Base-by-base conservation (phyloP, 2,888 invertebrate species). In the Xestoiulus laeticollis region DNA sequence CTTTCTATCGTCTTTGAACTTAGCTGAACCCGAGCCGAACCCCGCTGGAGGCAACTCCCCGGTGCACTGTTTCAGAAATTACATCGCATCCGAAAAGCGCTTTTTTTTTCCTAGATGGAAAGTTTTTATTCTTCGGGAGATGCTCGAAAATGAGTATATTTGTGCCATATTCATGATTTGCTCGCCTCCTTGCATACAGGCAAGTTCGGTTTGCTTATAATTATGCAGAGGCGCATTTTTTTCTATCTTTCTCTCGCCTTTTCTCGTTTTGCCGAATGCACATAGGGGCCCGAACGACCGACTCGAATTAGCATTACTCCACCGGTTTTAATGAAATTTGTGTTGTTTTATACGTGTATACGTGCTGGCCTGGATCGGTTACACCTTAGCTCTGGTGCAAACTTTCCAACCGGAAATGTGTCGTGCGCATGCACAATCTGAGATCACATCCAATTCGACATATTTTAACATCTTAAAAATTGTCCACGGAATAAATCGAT, bases 1-100 rank as follows among this genome's bases (percentile, higher is more conserved):
- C 68, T 68, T 68, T 68, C 68, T 68, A 68, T 68, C 68, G 68
- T 68, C 68, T 68, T 68, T 19, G 68, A 68, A 68, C 68, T 19
- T 22, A 3, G 2, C 68, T 68, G 68, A 68, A 68, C 68, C 26
- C 68, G 22, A 16, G 68, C n/a, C n/a, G 53, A 53, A 53, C 19
- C 53, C 53, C 53, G n/a, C 68, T 68, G 68, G 68, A 68, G 68
- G 68, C 68, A 26, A 68, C 22, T 68, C 68, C 68, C 68, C 26
- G 68, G 26, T 68, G 68, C 68, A 26, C 68, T 68, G 68, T 68
- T 68, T 68, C 68, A 16, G 26, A 68, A 68, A 68, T 68, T 68
- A 68, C 68, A 26, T 59, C 59, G 19, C 59, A 19, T 68, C 22
- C 8, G 0, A 26, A 19, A 22, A 26, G 10, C 19, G 53, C 68